Conservation (phyloP, 2,888 invertebrate species). For the Fragum fragum region DNA sequence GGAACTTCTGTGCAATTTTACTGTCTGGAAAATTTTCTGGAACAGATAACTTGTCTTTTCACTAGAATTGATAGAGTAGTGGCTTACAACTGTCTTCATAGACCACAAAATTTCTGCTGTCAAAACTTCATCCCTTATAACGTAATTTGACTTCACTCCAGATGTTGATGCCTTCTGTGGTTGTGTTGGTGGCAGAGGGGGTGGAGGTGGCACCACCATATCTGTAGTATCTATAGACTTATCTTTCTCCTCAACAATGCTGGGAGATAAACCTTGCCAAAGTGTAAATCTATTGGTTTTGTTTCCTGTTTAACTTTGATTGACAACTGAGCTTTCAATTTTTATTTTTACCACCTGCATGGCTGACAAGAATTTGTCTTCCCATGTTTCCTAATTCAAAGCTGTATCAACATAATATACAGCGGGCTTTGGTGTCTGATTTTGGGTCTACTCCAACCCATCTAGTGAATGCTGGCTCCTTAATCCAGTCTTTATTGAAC, state of each 20-base stretch:
- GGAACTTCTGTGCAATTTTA: constrained; percentile 49
- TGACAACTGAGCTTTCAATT: constrained; percentile 30
- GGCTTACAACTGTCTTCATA: constrained; percentile 24
- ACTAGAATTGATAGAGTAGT: constrained; percentile 52
- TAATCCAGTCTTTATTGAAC: constrained; percentile 43
- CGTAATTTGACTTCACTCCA: neutral
- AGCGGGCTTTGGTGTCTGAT: constrained; percentile 29
- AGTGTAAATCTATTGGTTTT: constrained; percentile 32
- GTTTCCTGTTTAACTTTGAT: constrained; percentile 41
- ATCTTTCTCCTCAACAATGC: neutral
- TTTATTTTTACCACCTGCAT: constrained; percentile 47
- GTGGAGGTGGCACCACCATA: constrained; percentile 6
- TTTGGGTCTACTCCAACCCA: constrained; percentile 40
- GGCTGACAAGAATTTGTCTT: constrained; percentile 37
- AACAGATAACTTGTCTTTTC: constrained; percentile 44
- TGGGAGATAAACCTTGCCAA: constrained; percentile 38
- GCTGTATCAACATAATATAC: constrained; percentile 34
- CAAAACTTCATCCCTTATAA: constrained; percentile 2
- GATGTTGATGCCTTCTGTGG: constrained; percentile 3
- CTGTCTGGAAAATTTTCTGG: constrained; percentile 55
- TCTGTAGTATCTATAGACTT: constrained; percentile 21
- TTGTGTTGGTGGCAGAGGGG: constrained; percentile 1
- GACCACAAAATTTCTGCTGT: constrained; percentile 21
- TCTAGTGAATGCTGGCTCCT: constrained; percentile 31
- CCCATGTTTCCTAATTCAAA: constrained; percentile 56